Base-by-base conservation (phyloP, 2,888 invertebrate species). In the Ormyrus rosae region DNA sequence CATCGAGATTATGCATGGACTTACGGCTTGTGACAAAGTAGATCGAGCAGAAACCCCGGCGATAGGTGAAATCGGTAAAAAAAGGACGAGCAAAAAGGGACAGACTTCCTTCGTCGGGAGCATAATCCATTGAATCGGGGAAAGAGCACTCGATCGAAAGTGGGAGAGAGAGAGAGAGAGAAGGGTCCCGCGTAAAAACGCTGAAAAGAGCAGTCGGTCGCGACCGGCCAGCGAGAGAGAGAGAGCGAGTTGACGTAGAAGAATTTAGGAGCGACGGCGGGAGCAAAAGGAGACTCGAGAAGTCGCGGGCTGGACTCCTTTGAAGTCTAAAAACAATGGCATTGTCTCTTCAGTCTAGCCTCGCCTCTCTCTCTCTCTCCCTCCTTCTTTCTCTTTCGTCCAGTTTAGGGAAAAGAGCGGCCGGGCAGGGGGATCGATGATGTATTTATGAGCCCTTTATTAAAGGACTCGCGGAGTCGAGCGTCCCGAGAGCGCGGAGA, bases 281-380 rank as follows among this genome's bases (percentile, higher is more conserved):
- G 87, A 88, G 88, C 89, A 89, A 89, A 88, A 45, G 63, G 70
- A 45, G 55, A 74, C 34, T 34, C 34, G 34, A 87, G 88, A 87
- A 87, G 87, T 85, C 87, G 89, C 90, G 89, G 90, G 84, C 84
- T 85, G 85, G 84, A 85, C 68, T 85, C 87, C 90, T 90, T 90
- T 90, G 90, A 90, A 90, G 90, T 90, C 89, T 85, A 90, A 90
- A 90, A 90, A 90, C 90, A 90, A 90, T 90, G 90, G 87, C 90
- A 90, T 90, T 90, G 90, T 90, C 90, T 90, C 89, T 90, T 90
- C 88, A 88, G 90, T 88, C 88, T 88, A 90, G 89, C 88, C 81
- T 81, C 81, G 78, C 71, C 58, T 65, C 77, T 51, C 80, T 78
- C 81, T 58, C 69, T 34, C 58, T 65, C 77, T 51, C 80, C 76